Base-by-base conservation (phyloP, 2,797 vertebrate species). In the Arnoldichthys spilopterus region DNA sequence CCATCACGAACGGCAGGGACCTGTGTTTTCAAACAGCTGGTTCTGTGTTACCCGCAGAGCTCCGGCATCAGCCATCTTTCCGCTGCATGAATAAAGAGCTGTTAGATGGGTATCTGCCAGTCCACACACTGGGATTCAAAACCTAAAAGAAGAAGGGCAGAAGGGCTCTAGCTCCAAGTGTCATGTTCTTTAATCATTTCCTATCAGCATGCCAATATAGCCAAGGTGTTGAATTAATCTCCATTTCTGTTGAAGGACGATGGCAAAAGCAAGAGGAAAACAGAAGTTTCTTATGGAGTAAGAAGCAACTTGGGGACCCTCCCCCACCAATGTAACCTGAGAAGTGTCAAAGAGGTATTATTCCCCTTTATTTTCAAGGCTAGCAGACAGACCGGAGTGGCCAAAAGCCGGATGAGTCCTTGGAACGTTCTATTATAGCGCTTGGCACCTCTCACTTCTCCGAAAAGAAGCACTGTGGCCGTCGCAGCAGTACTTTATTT, bases 161-260 rank as follows among this genome's bases (percentile, higher is more conserved):
- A 75, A 47, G 66, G 56, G 45, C 34, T 72, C 83, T 59, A 37
- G 63, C 53, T 83, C 74, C 56, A 62, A 77, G 82, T 74, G 74
- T 56, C 75, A 45, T 72, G 77, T 72, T 51, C 67, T 77, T 83
- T 74, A 82, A 84, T 77, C 53, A 81, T 77, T 81, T 77, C 70
- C 76, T 82, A 22, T 37, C 53, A 20, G 59, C 81, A 73, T 63
- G 63, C 61, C 37, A 72, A 72, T 68, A 78, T 32, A 56, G 53
- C 76, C 61, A 67, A 79, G 72, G 80, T 72, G 70, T 76, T 67
- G 77, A 84, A 82, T 75, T 83, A 76, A 49, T 83, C 70, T 76
- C 20, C 22, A 49, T 74, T 77, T 75, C 34, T 28, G 49, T 37
- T 32, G 40, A 22, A 61, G 58, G 69, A 12, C 49, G 34, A 32